Base-by-base conservation (phyloP, 2,113 vertebrate species). In the Tiliqua scincoides region DNA sequence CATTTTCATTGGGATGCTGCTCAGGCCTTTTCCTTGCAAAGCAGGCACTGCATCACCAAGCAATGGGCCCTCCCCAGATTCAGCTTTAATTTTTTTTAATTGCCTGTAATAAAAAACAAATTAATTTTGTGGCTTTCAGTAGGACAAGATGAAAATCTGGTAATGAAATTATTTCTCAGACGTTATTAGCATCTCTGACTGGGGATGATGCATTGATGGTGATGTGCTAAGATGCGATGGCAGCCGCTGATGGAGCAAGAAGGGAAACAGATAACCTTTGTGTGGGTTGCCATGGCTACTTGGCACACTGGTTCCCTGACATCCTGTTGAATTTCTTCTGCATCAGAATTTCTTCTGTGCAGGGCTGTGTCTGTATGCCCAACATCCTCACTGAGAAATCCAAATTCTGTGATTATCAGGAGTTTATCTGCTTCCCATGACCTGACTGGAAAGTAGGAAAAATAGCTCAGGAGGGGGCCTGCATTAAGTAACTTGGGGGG, bases 231-330 rank as follows among this genome's bases (percentile, higher is more conserved):
- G 84, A 37, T 32, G 61, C 73, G 30, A 73, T 81, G 59, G 12
- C 40, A 67, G 62, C 10, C 37, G 17, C 76, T 77, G 83, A 63
- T 30, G 27, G 30, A 63, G 11, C 5, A 32, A 30, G 91, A 10
- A 86, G 83, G 89, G 15, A 86, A 54, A 63, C 9, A 73, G 89
- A 71, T 75, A 72, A 73, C 71, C 52, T 1, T 57, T 6, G 15
- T 1, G 1, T 0, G 75, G 82, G 91, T 94, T 95, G 85, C 93
- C 70, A 85, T 91, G 88, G 88, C 80, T 91, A 85, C 93, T 63
- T 1, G 1, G 37, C 74, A 0, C 2, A 48, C 37, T 0, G 14
- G 76, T 63, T 25, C 87, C 82, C 78, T 4, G 0, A 2, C 30
- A 32, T 85, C 91, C 82, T 61, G 74, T 62, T 21, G 68, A 32